Conservation (phyloP, 2,888 invertebrate species). For the Parelbella ahira region DNA sequence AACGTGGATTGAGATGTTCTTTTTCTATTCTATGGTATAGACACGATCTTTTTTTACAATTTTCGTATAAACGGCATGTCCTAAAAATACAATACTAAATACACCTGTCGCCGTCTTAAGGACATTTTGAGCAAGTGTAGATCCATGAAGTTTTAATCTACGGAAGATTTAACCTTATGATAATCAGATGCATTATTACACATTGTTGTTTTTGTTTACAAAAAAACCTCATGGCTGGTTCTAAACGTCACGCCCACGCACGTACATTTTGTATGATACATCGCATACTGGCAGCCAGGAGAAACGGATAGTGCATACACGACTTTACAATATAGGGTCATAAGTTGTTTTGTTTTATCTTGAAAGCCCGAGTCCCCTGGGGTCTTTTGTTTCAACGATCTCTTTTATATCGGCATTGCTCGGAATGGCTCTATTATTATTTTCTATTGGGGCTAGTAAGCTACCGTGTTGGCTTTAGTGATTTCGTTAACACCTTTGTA, state of each 20-base stretch:
- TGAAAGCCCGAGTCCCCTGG: conserved; percentile 18
- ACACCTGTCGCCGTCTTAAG: no score
- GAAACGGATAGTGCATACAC: conserved; percentile 23
- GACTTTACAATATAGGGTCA: conserved; percentile 49
- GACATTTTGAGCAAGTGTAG: no score
- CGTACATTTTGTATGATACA: conserved; percentile 3
- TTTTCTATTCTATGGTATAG: conserved; percentile 30
- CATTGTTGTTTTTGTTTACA: no score
- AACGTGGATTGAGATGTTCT: conserved; percentile 62
- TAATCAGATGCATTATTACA: no score
- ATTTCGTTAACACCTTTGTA: conserved; percentile 24
- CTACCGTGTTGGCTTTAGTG: conserved; percentile 25
- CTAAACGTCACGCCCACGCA: conserved; percentile 8
- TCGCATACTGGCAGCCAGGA: conserved; percentile 7
- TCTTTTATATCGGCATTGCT: conserved; percentile 20
- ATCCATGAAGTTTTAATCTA: no score
- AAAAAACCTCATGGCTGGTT: no score
- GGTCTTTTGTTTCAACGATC: conserved; percentile 24
- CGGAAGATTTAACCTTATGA: no score
- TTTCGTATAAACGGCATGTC: no score
- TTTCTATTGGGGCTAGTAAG: conserved; percentile 22
- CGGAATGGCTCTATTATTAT: conserved; percentile 22
- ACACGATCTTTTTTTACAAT: neutral
- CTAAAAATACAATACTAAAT: no score
- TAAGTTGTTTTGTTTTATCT: conserved; percentile 47